These are phyloP conservation scores for Crocuta crocuta DNA, from an alignment of 2,113 vertebrate species.

Conservation along the genomic window DNA sequence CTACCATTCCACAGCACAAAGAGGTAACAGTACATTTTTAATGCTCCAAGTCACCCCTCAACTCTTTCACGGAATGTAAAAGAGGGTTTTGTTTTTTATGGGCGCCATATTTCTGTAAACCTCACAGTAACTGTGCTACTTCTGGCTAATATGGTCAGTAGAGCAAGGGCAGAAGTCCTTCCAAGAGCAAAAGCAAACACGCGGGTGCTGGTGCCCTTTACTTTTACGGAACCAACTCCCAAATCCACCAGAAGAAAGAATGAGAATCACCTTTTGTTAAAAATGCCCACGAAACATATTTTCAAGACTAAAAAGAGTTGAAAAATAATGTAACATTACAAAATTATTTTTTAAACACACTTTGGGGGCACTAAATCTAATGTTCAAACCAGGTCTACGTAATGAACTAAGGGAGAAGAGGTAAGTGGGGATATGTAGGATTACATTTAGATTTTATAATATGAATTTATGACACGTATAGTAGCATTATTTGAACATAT, in stretches of 20 bases:
- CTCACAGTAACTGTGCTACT: not conserved
- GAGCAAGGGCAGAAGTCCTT: not conserved
- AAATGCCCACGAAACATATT: not conserved
- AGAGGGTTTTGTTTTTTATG: not conserved
- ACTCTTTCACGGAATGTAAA: not conserved
- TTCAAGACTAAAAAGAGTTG: not conserved
- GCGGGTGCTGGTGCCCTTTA: rapidly evolving
- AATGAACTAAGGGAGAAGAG: not conserved
- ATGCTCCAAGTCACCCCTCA: not conserved
- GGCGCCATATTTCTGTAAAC: not conserved
- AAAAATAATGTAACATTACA: not conserved
- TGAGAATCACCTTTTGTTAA: not conserved
- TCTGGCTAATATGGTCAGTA: not conserved
- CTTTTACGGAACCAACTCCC: not conserved
- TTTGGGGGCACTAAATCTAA: not conserved
- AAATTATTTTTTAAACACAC: not conserved
- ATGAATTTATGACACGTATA: not conserved
- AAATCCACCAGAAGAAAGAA: not conserved
- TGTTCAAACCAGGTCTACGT: not conserved
- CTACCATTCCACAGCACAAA: not conserved
- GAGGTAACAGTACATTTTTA: not conserved
- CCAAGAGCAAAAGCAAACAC: no score
- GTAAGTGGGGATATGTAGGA: not conserved
- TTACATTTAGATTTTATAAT: not conserved
- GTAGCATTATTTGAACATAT: not conserved